Conservation (phyloP, 2,888 invertebrate species). For the Netelia fuscicornis region DNA sequence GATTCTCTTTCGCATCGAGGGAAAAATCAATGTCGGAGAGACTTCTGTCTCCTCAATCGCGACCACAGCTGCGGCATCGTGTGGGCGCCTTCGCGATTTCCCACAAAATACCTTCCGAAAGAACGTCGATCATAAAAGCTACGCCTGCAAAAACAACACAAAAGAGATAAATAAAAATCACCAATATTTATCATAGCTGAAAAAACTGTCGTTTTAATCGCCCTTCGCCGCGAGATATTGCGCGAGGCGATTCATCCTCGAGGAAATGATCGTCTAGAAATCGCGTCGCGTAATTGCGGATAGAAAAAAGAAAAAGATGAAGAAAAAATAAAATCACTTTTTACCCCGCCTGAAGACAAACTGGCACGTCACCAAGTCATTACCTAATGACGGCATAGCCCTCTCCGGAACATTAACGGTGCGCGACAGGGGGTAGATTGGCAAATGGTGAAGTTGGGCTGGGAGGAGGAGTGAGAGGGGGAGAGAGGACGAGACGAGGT, state of each 20-base stretch:
- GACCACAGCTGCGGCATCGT: neutral
- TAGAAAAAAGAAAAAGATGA: neutral
- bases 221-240: neutral
- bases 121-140: neutral
- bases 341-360: constrained; percentile 27
- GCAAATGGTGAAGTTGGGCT: neutral
- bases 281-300: neutral
- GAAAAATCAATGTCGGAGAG: neutral
- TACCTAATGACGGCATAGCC: constrained; percentile 71
- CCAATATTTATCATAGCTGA: neutral
- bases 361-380: constrained; percentile 65
- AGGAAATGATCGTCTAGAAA: constrained; percentile 18
- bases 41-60: neutral
- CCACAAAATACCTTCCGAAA: neutral
- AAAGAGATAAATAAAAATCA: neutral
- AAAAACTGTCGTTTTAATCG: constrained; percentile 32
- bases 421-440: neutral
- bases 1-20: neutral
- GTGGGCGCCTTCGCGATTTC: neutral
- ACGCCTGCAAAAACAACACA: neutral
- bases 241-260: constrained; percentile 19
- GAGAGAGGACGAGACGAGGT: constrained; percentile 58
- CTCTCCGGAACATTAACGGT: constrained; percentile 36
- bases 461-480: neutral
- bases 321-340: constrained; percentile 22